Evolutionary conservation across 2,113 vertebrate genomes (phyloP).

Genomic region (Callospermophilus lateralis): DNA sequence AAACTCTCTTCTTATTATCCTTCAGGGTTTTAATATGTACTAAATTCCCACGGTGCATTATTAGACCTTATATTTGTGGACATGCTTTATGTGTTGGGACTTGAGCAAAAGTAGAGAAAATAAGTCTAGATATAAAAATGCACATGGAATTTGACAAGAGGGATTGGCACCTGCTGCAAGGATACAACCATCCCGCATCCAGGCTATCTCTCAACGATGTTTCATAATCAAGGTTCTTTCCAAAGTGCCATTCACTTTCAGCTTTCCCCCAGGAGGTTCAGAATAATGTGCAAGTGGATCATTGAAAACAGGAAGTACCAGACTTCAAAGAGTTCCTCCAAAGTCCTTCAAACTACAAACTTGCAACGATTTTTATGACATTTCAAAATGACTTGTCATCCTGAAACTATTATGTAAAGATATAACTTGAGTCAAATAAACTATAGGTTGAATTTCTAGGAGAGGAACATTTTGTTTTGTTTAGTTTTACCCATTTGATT

Average conservation of each 20-base stretch:
- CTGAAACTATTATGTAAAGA: background rate
- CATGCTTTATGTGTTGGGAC: background rate
- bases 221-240: background rate
- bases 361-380: conserved; percentile 1
- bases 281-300: background rate
- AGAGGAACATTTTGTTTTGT: background rate
- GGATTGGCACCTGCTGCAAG: background rate
- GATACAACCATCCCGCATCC: background rate
- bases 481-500: background rate
- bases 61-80: background rate
- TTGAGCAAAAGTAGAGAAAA: background rate
- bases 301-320: background rate
- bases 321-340: background rate
- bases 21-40: background rate
- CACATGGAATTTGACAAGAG: background rate
- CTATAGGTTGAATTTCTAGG: background rate
- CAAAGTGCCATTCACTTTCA: background rate
- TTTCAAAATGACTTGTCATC: conserved; percentile 31
- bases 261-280: background rate
- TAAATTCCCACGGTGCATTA: background rate
- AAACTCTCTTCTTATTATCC: background rate
- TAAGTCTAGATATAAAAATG: conserved; percentile 22
- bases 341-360: conserved; percentile 7
- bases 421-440: background rate
- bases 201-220: background rate